These are phyloP conservation scores for Chirona hameri DNA, from an alignment of 2,888 invertebrate genomes.

Conservation along the genomic window DNA sequence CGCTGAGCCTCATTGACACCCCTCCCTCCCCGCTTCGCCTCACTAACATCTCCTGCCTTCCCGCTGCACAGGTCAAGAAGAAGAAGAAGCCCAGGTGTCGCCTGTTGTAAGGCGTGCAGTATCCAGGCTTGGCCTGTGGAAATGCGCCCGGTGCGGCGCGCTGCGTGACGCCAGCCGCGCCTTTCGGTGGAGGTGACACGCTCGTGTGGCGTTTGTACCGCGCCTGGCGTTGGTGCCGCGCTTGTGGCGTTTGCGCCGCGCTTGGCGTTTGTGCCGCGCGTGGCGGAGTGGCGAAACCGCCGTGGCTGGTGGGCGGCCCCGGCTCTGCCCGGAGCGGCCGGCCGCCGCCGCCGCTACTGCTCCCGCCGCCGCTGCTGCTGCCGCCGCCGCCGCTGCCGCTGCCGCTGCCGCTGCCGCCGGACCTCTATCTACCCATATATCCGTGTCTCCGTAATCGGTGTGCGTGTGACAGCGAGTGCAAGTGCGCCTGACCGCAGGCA, in stretches of 20 bases:
- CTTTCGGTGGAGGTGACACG: too few relatives aligned
- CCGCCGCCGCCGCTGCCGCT: neutral
- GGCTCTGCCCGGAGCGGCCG: too few relatives aligned
- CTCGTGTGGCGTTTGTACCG: too few relatives aligned
- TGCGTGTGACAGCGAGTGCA: neutral
- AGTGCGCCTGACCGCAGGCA: neutral
- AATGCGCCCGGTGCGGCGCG: too few relatives aligned
- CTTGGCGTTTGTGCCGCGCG: neutral
- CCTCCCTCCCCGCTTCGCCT: neutral
- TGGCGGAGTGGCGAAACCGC: too few relatives aligned
- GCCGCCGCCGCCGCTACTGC: neutral
- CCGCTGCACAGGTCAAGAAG: conserved; percentile 36
- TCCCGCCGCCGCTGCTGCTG: neutral
- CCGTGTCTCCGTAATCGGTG: conserved; percentile 5
- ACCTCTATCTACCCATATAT: conserved; percentile 8
- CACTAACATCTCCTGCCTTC: neutral
- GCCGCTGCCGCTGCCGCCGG: neutral
- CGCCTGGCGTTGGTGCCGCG: too few relatives aligned
- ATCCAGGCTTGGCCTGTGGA: too few relatives aligned
- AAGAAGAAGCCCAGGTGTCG: conserved; percentile 40
- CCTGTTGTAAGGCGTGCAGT: conserved; percentile 36
- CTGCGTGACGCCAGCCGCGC: too few relatives aligned
- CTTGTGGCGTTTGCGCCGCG: too few relatives aligned
- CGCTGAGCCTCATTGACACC: too few relatives aligned
- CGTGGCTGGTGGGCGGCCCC: too few relatives aligned